phyloP scores from a whole-genome alignment of 2,113 vertebrate species.

The Burhinus bistriatus region DNA sequence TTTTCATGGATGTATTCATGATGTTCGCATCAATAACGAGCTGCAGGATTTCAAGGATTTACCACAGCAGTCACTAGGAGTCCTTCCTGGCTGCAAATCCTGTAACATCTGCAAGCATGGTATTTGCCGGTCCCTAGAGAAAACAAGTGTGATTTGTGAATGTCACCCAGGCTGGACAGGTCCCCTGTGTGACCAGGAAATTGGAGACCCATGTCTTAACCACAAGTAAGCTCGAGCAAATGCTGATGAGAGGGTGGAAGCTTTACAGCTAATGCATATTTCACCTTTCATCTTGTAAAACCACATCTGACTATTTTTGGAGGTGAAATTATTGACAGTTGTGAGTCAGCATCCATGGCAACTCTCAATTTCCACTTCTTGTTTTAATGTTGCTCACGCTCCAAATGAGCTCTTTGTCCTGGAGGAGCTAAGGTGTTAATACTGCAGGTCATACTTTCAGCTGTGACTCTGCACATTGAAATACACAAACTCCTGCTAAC shows the following conservation, averaged over 20 bases:
- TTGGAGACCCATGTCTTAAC: slow-evolving; percentile 79
- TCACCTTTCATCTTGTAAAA: neutral
- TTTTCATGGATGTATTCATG: slow-evolving; percentile 93
- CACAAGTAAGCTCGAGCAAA: slow-evolving; percentile 78
- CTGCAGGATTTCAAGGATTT: slow-evolving; percentile 88
- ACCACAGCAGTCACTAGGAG: slow-evolving; percentile 76
- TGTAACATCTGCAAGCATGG: slow-evolving; percentile 93
- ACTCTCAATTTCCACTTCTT: neutral
- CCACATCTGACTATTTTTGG: neutral
- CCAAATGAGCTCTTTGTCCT: neutral
- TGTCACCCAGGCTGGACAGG: slow-evolving; percentile 88
- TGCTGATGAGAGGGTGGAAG: neutral
- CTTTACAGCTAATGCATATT: neutral
- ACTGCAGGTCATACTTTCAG: neutral
- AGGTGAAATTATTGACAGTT: neutral
- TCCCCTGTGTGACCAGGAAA: slow-evolving; percentile 86
- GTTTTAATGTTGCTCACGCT: neutral
- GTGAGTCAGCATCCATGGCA: neutral
- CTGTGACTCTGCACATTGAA: neutral
- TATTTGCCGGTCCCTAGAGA: slow-evolving; percentile 86
- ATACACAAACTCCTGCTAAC: neutral
- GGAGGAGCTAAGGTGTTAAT: neutral
- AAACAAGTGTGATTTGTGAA: slow-evolving; percentile 88
- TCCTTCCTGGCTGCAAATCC: slow-evolving; percentile 90
- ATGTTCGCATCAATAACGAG: slow-evolving; percentile 92